phyloP scores from a whole-genome alignment of 1,140 invertebrate species.

The Magallana ariakensis region DNA sequence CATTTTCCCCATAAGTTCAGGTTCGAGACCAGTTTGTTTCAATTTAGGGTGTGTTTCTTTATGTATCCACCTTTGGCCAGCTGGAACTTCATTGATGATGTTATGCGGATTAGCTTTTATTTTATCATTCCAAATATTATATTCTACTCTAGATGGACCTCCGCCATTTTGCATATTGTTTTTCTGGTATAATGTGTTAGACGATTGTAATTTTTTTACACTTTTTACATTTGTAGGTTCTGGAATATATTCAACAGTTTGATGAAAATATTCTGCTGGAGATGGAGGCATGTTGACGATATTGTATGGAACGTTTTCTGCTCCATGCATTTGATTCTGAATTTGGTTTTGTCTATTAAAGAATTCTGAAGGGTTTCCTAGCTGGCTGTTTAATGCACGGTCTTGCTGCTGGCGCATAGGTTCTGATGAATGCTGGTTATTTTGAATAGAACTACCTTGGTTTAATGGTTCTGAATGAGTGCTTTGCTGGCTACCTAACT shows the following conservation, averaged over 20 bases:
- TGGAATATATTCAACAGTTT: not conserved
- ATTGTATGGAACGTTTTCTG: not conserved
- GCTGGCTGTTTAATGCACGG: not conserved
- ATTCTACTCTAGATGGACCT: not conserved
- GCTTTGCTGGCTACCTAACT: no score
- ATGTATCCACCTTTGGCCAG: not conserved
- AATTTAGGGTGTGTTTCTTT: not conserved
- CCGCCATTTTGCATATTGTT: not conserved
- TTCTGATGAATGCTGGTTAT: no score
- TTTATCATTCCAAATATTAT: not conserved
- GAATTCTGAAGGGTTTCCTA: not conserved
- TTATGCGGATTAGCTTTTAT: not conserved
- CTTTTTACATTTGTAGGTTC: not conserved
- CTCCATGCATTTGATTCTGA: not conserved
- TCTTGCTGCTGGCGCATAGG: no score
- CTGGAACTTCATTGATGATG: not conserved
- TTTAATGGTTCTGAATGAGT: no score
- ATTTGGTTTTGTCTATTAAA: not conserved
- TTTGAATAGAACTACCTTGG: no score
- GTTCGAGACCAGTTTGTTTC: not conserved
- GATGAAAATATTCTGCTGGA: not conserved
- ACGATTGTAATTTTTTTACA: not conserved
- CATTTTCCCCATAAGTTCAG: not conserved
- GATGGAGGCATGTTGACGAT: slow-evolving; percentile 1
- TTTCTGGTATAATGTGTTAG: not conserved